Evolutionary conservation across 2,113 vertebrate species (phyloP), one percentile per base, ranked within the genome.

Genomic region (Chascanopsetta lugubris): DNA sequence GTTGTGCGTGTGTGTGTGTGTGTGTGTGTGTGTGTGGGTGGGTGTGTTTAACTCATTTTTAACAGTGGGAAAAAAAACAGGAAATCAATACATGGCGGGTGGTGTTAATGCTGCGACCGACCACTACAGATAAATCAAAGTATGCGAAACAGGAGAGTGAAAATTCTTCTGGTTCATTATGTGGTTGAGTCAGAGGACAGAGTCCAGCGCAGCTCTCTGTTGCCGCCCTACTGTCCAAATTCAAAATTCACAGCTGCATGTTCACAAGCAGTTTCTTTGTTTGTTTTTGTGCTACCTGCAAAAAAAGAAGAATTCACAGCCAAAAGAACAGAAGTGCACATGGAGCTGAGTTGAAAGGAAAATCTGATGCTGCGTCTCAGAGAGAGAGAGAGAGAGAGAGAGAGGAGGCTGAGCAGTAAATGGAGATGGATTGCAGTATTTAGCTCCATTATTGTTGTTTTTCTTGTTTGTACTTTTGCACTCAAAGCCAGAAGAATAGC

Each of bases 191-290:
- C n/a, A n/a, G n/a, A n/a, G n/a, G n/a, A n/a, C n/a, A n/a, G n/a
- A n/a, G n/a, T n/a, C n/a, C n/a, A n/a, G n/a, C n/a, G n/a, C 32
- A 26, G 60, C 63, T 51, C 58, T 45, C 40, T 22, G 24, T 34
- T 3, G 26, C 61, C 53, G 47, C 57, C 66, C 22, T n/a, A 51
- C 56, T 45, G 72, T 9, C 20, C 50, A 26, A 65, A 34, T 62
- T 55, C 47, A 40, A 62, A 66, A 69, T 64, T 55, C 58, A 55
- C 13, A 32, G 71, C 77, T 77, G 67, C 69, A 61, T 64, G 40
- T 8, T 42, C 17, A 18, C 8, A 2, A 42, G 40, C 40, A 18
- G 3, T 42, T 43, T 20, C n/a, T 68, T 46, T 1, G 15, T 36
- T 8, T 2, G 6, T 17, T 40, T 17, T 45, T 20, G 25, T 24